Base-by-base conservation (phyloP, 2,797 vertebrate species). In the Chromobotia macracanthus region DNA sequence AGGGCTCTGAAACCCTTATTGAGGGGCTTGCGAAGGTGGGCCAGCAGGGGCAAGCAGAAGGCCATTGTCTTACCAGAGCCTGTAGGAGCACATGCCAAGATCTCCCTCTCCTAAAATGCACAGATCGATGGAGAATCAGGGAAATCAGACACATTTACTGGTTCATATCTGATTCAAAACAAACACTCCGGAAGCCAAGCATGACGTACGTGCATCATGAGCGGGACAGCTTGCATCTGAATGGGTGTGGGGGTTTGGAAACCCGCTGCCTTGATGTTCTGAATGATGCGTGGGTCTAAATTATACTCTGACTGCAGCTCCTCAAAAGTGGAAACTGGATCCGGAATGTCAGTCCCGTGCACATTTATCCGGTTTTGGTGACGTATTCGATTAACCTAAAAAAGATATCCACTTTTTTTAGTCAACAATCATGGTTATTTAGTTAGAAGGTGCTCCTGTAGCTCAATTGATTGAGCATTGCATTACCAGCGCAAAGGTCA, bases 41-140 rank as follows among this genome's bases (percentile, higher is more conserved):
- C 87, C 50, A 99, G 89, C 80, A 99, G 90, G 0, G 97, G 97
- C 80, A 99, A 90, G 82, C 94, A 96, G 88, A 99, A 99, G 2
- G 97, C 96, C 88, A 99, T 86, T 0, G 97, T 99, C 89, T 99
- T 99, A 15, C 97, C 97, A 28, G 97, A 98, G 58, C 97, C 97
- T 0, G 97, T 99, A 65, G 97, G 97, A 83, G 97, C 97, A 68
- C 96, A 97, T 16, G 96, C 96, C 82, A 99, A 88, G 41, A 99
- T 91, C 85, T 99, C 97, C 1, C 96, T 94, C 82, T 92, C 86
- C 96, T 99, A 82, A 13, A 25, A 74, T 0, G 80, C 18, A 85
- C 0, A 80, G 3, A 79, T 13, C 72, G 11, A 35, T 28, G 41
- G 12, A 60, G n/a, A 3, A 70, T 23, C 13, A 41, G 4, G 38